A percentile compares a stretch with the other conserved stretches of the same genome.
phyloP scores from a whole-genome alignment of 2,888 invertebrate species.

The Drosophila ochracea region DNA sequence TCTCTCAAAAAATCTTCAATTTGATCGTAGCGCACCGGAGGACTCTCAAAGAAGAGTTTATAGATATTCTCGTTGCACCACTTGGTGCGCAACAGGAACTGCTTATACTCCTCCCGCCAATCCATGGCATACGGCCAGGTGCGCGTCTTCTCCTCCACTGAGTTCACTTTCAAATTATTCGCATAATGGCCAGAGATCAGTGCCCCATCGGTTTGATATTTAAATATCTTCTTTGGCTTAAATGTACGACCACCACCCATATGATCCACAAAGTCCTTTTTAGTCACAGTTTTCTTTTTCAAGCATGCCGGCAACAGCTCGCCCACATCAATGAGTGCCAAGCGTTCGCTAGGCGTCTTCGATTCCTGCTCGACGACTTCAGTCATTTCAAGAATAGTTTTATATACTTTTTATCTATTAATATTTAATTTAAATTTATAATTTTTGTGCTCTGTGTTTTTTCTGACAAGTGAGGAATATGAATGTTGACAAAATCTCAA shows the following conservation, averaged over 20 bases:
- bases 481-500: conserved; percentile 1
- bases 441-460: not conserved
- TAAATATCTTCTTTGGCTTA: conserved; percentile 31
- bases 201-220: conserved; percentile 55
- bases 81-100: conserved; percentile 58
- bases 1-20: conserved; percentile 50
- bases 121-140: conserved; percentile 70
- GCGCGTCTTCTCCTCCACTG: conserved; percentile 43
- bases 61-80: conserved; percentile 66
- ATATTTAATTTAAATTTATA: conserved; percentile 20
- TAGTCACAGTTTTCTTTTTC: conserved; percentile 25
- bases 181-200: conserved; percentile 59
- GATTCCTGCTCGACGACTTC: conserved; percentile 11
- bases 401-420: not conserved
- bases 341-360: conserved; percentile 12
- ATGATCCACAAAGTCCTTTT: conserved; percentile 56
- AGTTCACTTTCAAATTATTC: conserved; percentile 57
- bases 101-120: conserved; percentile 69
- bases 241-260: conserved; percentile 32
- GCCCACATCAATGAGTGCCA: conserved; percentile 41
- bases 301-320: conserved; percentile 47
- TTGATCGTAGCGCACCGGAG: conserved; percentile 50
- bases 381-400: conserved; percentile 28
- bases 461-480: not conserved
- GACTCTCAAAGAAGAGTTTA: conserved; percentile 60